Evolutionary conservation across 1,140 invertebrate species (phyloP).

Genomic region (Drosophila subpulchrella): DNA sequence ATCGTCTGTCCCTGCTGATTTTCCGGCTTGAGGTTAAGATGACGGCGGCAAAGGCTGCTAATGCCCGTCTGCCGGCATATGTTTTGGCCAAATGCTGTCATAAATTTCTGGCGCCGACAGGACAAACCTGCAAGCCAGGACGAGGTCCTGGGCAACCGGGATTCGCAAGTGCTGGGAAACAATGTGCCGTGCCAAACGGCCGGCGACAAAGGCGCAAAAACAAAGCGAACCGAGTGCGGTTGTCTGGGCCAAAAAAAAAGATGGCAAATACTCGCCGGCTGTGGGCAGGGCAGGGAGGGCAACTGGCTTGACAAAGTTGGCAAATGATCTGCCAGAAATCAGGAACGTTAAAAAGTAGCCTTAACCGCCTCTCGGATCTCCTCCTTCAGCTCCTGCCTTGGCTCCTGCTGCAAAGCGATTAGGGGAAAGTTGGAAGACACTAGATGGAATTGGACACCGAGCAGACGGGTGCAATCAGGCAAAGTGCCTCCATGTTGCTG

Average conservation of each 20-base stretch:
- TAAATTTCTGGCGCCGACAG: constrained; percentile 67
- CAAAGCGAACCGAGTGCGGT: constrained; percentile 64
- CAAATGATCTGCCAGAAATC: constrained; percentile 81
- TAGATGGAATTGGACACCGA: constrained; percentile 43
- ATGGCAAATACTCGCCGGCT: neutral
- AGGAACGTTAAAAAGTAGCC: constrained; percentile 67
- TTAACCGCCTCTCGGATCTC: constrained; percentile 19
- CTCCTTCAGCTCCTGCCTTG: neutral
- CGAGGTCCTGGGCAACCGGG: neutral
- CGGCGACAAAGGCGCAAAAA: constrained; percentile 46
- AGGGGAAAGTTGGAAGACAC: constrained; percentile 50
- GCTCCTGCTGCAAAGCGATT: constrained; percentile 55
- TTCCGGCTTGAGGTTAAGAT: constrained; percentile 15
- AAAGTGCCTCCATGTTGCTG: constrained; percentile 67
- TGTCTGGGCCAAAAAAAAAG: constrained; percentile 36
- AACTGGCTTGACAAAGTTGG: constrained; percentile 59
- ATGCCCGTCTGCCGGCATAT: constrained; percentile 78
- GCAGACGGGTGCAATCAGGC: constrained; percentile 78
- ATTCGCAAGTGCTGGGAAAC: constrained; percentile 60
- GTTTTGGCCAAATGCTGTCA: constrained; percentile 80
- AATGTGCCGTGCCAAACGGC: constrained; percentile 66
- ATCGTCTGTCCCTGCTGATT: neutral
- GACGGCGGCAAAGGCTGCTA: constrained; percentile 65
- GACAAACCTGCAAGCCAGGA: constrained; percentile 30
- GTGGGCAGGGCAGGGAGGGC: no score